These are phyloP conservation scores for Dasysyrphus tricinctus DNA, from an alignment of 2,888 invertebrate species.

Conservation along the genomic window DNA sequence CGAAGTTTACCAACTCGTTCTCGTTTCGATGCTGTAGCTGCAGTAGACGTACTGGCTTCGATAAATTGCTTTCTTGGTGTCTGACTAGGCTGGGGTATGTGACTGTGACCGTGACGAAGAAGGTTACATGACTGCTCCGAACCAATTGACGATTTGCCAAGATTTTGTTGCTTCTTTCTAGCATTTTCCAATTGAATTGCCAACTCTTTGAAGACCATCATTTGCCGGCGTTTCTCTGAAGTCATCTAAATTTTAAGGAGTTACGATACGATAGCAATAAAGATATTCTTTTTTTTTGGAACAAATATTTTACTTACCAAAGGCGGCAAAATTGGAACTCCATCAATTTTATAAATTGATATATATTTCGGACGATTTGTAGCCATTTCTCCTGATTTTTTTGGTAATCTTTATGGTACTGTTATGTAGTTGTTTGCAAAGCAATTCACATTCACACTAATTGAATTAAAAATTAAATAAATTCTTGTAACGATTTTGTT, in stretches of 20 bases:
- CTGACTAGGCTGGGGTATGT: constrained; percentile 63
- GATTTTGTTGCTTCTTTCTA: constrained; percentile 5
- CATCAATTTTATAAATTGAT: constrained; percentile 81
- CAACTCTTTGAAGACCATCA: constrained; percentile 78
- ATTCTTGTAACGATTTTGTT: constrained; percentile 71
- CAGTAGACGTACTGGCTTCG: constrained; percentile 19
- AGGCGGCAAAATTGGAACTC: constrained; percentile 82
- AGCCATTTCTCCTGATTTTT: constrained; percentile 42
- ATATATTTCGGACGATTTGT: constrained; percentile 74
- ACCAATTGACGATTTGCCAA: constrained; percentile 8
- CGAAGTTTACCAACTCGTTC: constrained; percentile 77
- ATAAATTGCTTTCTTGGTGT: constrained; percentile 43
- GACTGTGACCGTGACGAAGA: constrained; percentile 71
- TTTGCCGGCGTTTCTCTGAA: constrained; percentile 78
- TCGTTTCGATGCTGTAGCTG: constrained; percentile 1
- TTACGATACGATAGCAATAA: constrained; percentile 1
- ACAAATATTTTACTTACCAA: constrained; percentile 78
- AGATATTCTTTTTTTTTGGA: neutral
- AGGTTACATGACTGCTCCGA: constrained; percentile 46
- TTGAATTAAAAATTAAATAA: constrained; percentile 74
- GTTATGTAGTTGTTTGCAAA: constrained; percentile 13
- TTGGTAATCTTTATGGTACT: neutral
- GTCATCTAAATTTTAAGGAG: constrained; percentile 79
- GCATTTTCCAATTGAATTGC: constrained; percentile 79
- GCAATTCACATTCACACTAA: constrained; percentile 63